Conservation (phyloP, 2,113 vertebrate species). For the Bombycilla garrulus region DNA sequence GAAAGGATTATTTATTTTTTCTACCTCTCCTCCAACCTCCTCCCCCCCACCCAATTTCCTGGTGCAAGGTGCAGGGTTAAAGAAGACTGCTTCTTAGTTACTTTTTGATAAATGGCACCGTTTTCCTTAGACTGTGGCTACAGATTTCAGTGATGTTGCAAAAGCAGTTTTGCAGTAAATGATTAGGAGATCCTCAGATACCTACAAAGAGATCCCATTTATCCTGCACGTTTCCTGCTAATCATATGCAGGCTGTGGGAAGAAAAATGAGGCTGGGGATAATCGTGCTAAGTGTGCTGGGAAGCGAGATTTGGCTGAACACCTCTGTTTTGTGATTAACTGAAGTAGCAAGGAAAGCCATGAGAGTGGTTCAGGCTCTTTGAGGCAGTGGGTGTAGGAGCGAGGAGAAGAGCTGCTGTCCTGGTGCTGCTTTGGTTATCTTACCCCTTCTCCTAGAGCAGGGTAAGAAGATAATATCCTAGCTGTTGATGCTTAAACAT, state of each 20-base stretch:
- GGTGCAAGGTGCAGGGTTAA: not conserved
- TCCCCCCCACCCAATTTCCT: accelerated
- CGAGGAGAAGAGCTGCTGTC: not conserved
- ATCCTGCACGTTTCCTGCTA: not conserved
- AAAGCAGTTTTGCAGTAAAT: not conserved
- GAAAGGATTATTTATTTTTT: not conserved
- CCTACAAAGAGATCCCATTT: not conserved
- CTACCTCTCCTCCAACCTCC: too few species aligned
- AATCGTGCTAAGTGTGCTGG: conserved; percentile 30
- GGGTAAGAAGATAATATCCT: not conserved
- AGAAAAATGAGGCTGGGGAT: conserved; percentile 47
- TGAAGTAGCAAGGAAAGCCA: not conserved
- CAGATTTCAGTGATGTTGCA: not conserved
- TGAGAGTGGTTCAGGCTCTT: not conserved
- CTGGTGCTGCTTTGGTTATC: not conserved
- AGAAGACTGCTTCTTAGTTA: not conserved
- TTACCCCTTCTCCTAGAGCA: not conserved
- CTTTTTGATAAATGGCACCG: not conserved
- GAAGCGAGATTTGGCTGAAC: conserved; percentile 29
- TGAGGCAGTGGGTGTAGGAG: not conserved
- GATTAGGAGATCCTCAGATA: not conserved
- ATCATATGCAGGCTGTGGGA: conserved; percentile 1
- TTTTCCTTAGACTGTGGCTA: not conserved
- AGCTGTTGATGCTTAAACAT: not conserved
- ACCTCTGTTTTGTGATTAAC: conserved; percentile 27